Conservation (phyloP, 30 jellyfish, hydroid and myxozoan genomes). For the Cassiopea xamachana region DNA sequence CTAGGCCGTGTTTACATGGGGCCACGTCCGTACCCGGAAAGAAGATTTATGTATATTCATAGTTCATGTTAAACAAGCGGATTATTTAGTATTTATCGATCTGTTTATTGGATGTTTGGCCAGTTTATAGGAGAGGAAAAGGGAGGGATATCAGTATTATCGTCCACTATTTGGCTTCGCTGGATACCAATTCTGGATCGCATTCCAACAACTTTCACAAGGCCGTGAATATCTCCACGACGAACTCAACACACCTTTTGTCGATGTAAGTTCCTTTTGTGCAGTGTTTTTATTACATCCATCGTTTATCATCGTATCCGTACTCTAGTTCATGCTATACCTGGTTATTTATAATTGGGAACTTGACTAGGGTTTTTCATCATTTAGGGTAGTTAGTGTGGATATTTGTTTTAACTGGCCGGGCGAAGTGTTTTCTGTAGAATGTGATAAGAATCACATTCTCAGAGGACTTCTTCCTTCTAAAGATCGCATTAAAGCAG, state of each 20-base stretch:
- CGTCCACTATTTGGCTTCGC: neutral
- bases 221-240: conserved; percentile 14
- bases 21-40: conserved; percentile 75
- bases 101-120: neutral
- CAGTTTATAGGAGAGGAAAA: neutral
- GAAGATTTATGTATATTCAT: conserved; percentile 33
- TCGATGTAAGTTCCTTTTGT: neutral
- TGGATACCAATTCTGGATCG: neutral
- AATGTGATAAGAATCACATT: neutral
- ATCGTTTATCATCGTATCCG: neutral
- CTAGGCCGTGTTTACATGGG: conserved; percentile 57
- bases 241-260: conserved; percentile 1
- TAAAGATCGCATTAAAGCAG: neutral
- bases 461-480: neutral
- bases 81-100: neutral
- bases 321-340: neutral
- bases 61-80: neutral
- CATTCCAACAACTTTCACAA: conserved; percentile 4
- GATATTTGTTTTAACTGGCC: neutral
- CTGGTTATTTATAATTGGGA: neutral
- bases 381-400: neutral
- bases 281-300: neutral
- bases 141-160: neutral
- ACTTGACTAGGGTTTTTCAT: neutral
- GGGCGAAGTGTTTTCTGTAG: neutral